Evolutionary conservation across 1,140 invertebrate species (phyloP).

Genomic region (Drosophila aff.): DNA sequence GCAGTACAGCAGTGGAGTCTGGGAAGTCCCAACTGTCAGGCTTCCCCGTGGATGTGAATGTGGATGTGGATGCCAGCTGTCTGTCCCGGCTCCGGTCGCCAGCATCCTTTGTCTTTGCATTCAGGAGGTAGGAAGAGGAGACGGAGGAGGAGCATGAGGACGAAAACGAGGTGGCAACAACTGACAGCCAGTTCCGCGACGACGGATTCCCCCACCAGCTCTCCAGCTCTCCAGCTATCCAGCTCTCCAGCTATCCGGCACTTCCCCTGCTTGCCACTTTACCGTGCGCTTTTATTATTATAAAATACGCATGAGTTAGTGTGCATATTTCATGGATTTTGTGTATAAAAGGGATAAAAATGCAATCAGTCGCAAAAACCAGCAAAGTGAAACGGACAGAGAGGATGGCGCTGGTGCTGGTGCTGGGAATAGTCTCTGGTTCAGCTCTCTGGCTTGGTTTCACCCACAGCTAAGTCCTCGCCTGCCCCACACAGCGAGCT

Average conservation of each 20-base stretch:
- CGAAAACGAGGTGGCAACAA: slow-evolving; percentile 3
- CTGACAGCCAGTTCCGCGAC: slow-evolving; percentile 33
- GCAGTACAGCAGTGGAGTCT: not conserved
- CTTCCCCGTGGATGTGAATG: slow-evolving; percentile 25
- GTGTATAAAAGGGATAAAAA: slow-evolving; percentile 82
- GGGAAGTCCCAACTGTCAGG: slow-evolving; percentile 35
- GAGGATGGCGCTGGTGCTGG: slow-evolving; percentile 14
- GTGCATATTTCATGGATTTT: slow-evolving; percentile 83
- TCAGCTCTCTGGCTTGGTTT: not conserved
- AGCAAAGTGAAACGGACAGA: slow-evolving; percentile 80
- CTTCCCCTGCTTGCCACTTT: slow-evolving; percentile 43
- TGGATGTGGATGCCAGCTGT: slow-evolving; percentile 28
- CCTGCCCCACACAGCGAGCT: slow-evolving; percentile 1
- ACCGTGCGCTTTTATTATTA: slow-evolving; percentile 75
- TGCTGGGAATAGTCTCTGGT: slow-evolving; percentile 4
- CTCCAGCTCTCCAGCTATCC: not conserved
- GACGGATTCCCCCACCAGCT: not conserved
- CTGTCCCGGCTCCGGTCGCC: slow-evolving; percentile 39
- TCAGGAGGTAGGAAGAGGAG: not conserved
- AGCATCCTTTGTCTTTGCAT: slow-evolving; percentile 72
- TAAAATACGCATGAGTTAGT: slow-evolving; percentile 84
- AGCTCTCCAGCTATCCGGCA: not conserved
- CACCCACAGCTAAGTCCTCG: not conserved
- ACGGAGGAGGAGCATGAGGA: not conserved
- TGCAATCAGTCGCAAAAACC: slow-evolving; percentile 82